Base-by-base conservation (phyloP, 2,797 vertebrate genomes). In the Eulemur albifrons region DNA sequence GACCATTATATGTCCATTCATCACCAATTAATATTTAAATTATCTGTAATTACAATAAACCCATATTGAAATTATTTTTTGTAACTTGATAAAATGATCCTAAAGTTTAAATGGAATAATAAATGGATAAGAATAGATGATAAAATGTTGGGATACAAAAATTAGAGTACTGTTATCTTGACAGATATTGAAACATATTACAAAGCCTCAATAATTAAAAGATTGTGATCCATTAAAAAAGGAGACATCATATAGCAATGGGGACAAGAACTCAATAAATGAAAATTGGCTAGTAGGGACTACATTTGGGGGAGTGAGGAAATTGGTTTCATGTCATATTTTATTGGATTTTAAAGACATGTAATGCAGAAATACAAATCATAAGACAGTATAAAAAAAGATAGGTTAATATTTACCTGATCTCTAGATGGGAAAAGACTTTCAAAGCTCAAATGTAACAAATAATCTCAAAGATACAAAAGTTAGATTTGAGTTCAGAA, bases 401-500 rank as follows among this genome's bases (percentile, higher is more conserved):
- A 30, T n/a, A 76, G 14, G 50, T 93, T 25, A 84, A 20, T 89
- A 91, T 81, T 75, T 95, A 69, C 72, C 38, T 94, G n/a, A 83
- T 83, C 23, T 90, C 32, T 69, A 27, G 69, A 45, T 75, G n/a
- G 38, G 72, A 76, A 90, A 93, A 79, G 50, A 59, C 13, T 67
- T 30, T 70, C 52, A 86, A 88, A 93, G 23, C 52, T 80, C 77
- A 94, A 80, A 81, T 80, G 27, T 88, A 93, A 93, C 79, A 59
- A 94, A 80, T 61, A 87, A 95, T 90, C 38, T 92, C 69, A 77
- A 88, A 75, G 57, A 67, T 18, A 95, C 35, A 73, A 92, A 85
- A 43, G 73, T 94, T 96, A 93, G 52, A 84, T 91, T 84, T 90
- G 65, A 88, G 59, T 63, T 80, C 32, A 91, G 67, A 93, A 90